Percentiles rank a stretch among this genome's conserved stretches.
These are phyloP conservation scores for Herminia tarsipennalis DNA, from an alignment of 2,888 invertebrate species.

Conservation along the genomic window DNA sequence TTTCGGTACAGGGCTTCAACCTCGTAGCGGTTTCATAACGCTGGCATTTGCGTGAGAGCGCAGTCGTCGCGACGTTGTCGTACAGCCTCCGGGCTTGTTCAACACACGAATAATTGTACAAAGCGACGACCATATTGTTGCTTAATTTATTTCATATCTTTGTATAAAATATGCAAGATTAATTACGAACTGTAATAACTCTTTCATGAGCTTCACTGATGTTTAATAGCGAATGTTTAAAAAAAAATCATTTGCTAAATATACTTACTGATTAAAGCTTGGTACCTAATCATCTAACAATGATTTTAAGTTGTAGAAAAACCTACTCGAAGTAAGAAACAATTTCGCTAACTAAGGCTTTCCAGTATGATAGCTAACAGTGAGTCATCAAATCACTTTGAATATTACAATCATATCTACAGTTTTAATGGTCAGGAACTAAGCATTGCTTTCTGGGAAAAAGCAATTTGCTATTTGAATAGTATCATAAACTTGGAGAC, in stretches of 20 bases:
- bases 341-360: too few relatives aligned
- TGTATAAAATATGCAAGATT: background rate
- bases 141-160: conserved; percentile 30
- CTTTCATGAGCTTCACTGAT: background rate
- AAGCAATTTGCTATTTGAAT: conserved; percentile 32
- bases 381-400: background rate
- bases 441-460: conserved; percentile 29
- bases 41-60: conserved; percentile 69
- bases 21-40: conserved; percentile 66
- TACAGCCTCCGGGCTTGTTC: conserved; percentile 54
- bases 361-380: background rate
- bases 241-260: too few relatives aligned
- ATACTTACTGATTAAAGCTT: too few relatives aligned
- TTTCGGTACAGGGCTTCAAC: conserved; percentile 44
- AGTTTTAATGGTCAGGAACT: conserved; percentile 12
- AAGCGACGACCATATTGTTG: conserved; percentile 26
- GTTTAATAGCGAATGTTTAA: background rate
- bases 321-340: too few relatives aligned
- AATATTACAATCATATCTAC: background rate
- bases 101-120: conserved; percentile 45
- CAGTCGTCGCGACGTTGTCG: conserved; percentile 56
- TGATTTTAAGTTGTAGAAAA: too few relatives aligned
- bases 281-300: too few relatives aligned
- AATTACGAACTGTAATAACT: background rate
- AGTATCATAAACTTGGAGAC: conserved; percentile 41